phyloP scores from a whole-genome alignment of 2,797 vertebrate species.

The Lophura swinhoii region DNA sequence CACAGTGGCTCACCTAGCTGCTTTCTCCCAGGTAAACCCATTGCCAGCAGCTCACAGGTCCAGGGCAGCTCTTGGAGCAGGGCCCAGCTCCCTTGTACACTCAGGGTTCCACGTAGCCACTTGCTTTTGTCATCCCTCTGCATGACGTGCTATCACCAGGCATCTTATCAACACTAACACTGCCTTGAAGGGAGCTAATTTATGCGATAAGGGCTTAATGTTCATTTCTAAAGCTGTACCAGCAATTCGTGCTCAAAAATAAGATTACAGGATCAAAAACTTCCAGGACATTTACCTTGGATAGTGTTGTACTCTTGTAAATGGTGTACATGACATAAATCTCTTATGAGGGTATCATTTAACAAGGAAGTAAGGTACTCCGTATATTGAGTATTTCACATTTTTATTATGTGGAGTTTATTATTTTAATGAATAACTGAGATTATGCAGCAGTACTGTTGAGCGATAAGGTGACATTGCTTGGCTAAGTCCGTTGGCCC shows the following conservation, averaged over 20 bases:
- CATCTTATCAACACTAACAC: slow-evolving; percentile 30
- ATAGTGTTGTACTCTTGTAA: not conserved
- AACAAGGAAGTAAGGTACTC: slow-evolving; percentile 6
- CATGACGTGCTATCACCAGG: not conserved
- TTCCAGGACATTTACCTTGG: slow-evolving; percentile 35
- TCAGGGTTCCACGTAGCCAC: slow-evolving; percentile 5
- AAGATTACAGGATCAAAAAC: slow-evolving; percentile 50
- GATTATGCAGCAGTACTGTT: slow-evolving; percentile 30
- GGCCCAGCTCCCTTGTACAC: not conserved
- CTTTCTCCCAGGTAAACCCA: not conserved
- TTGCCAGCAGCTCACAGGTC: not conserved
- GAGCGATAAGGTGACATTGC: slow-evolving; percentile 26
- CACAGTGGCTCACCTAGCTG: not conserved
- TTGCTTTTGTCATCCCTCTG: slow-evolving; percentile 16
- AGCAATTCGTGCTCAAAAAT: slow-evolving; percentile 21
- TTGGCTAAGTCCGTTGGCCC: slow-evolving; percentile 4
- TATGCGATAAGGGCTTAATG: slow-evolving; percentile 44
- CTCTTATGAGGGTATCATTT: slow-evolving; percentile 16
- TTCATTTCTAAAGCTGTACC: slow-evolving; percentile 48
- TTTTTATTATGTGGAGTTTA: slow-evolving; percentile 36
- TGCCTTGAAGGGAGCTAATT: slow-evolving; percentile 51
- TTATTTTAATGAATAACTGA: slow-evolving; percentile 53
- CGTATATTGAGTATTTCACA: not conserved
- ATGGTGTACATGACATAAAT: slow-evolving; percentile 3
- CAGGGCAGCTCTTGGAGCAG: not conserved